Evolutionary conservation across 2,797 vertebrate species (phyloP), one percentile per base, ranked within the genome.

Genomic region (Silurus aristotelis): DNA sequence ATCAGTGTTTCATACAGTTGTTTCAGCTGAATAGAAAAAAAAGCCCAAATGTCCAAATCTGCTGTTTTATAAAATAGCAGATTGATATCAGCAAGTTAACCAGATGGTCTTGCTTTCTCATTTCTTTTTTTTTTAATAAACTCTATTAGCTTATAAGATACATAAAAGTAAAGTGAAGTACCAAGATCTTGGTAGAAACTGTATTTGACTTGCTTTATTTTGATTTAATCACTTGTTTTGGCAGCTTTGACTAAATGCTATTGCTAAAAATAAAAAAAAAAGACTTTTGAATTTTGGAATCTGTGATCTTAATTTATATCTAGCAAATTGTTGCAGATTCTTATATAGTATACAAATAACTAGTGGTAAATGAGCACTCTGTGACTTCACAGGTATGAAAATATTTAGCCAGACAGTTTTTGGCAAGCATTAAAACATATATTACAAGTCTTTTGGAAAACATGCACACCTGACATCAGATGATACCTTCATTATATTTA

Each of bases 61-160:
- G 58, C 20, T 63, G 20, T 43, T 56, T 80, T 2, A 66, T 80
- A 64, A 80, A 80, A 80, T 66, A 80, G 43, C 61, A 80, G 43
- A 80, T 27, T 48, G 61, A 80, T 64, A 66, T 80, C 61, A 80
- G 22, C 78, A 64, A 52, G 78, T 38, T 52, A 80, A 80, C 78
- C 61, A 80, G 61, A 48, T 80, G 38, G 61, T 66, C 43, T 25
- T 52, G 8, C 66, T 52, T 66, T 27, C 4, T 48, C 52, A 27
- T 66, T 27, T 2, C 25, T 52, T 66, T 66, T 64, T 64, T 80
- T 52, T 68, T 68, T 0, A 38, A 48, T 46, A 63, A 66, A 80
- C 15, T 80, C n/a, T 52, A 17, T 80, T 64, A 48, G 61, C n/a
- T 52, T 66, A 10, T 48, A 80, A 10, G 10, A 80, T 52, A 10